These are phyloP conservation scores for Cephus spinipes DNA, from an alignment of 2,888 invertebrate species.

Conservation along the genomic window DNA sequence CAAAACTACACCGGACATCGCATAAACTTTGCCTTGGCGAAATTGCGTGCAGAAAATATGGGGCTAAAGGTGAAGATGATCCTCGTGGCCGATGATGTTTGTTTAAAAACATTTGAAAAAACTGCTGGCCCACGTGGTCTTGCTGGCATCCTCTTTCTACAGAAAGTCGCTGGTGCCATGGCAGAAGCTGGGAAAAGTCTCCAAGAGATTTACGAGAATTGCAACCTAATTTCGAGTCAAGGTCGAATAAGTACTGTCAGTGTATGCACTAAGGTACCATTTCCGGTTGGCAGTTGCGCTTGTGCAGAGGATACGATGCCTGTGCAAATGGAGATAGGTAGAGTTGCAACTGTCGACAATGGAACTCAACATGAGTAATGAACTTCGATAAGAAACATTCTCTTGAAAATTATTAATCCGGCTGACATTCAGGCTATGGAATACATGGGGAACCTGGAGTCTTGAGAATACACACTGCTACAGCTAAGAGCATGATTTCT, in stretches of 20 bases:
- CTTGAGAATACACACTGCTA: constrained; percentile 66
- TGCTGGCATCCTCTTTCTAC: constrained; percentile 70
- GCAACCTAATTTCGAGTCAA: constrained; percentile 45
- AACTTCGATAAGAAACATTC: constrained; percentile 51
- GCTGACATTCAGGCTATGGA: constrained; percentile 70
- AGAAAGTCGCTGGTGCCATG: constrained; percentile 82
- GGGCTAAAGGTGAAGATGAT: constrained; percentile 71
- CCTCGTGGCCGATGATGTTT: constrained; percentile 76
- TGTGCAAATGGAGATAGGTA: constrained; percentile 31
- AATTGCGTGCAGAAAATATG: constrained; percentile 75
- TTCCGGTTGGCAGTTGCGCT: constrained; percentile 7
- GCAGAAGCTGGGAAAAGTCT: constrained; percentile 73
- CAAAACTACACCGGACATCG: constrained; percentile 81
- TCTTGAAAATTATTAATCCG: constrained; percentile 35
- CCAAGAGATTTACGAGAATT: constrained; percentile 70
- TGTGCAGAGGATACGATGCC: constrained; percentile 1
- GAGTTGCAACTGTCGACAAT: background rate
- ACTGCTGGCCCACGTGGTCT: constrained; percentile 62
- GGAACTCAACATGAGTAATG: constrained; percentile 51
- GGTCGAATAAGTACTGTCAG: constrained; percentile 32
- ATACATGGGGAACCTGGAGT: constrained; percentile 72
- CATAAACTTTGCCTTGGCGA: constrained; percentile 82
- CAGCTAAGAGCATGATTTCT: constrained; percentile 37
- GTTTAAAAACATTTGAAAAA: constrained; percentile 36
- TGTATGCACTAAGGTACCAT: constrained; percentile 27